Evolutionary conservation across 2,113 vertebrate genomes (phyloP).

Genomic region (Zosterops pallidus): DNA sequence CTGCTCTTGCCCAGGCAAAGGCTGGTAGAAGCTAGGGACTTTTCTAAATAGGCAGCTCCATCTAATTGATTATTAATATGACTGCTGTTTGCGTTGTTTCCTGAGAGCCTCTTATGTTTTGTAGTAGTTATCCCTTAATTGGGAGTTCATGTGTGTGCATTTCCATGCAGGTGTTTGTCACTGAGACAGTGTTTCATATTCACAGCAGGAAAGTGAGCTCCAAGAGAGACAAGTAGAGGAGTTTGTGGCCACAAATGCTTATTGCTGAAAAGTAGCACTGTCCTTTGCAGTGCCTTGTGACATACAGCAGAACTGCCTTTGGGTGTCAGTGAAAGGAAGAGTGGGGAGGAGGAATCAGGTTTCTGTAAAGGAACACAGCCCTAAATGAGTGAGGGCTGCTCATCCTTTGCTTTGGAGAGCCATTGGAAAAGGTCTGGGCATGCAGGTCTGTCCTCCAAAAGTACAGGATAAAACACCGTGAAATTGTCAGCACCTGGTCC

Average conservation of each 20-base stretch:
- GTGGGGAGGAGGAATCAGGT: fast-evolving
- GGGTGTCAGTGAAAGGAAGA: neutral
- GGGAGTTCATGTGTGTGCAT: slow-evolving; percentile 1
- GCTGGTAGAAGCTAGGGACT: neutral
- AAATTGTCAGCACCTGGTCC: neutral
- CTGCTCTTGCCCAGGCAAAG: neutral
- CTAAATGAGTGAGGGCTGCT: neutral
- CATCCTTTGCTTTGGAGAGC: neutral
- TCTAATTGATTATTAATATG: slow-evolving; percentile 69
- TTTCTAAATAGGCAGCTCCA: slow-evolving; percentile 16
- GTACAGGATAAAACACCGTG: neutral
- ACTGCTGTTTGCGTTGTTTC: slow-evolving; percentile 34
- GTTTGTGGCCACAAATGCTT: neutral
- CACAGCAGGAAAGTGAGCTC: neutral
- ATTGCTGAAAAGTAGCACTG: neutral
- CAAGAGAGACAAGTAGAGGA: neutral
- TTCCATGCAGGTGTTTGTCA: slow-evolving; percentile 15
- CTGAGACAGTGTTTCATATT: neutral
- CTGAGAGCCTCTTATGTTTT: slow-evolving; percentile 13
- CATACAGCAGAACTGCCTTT: neutral
- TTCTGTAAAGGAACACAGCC: neutral
- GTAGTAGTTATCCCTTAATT: slow-evolving; percentile 14
- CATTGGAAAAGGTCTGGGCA: neutral
- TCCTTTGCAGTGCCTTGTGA: neutral
- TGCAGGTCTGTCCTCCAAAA: neutral